Evolutionary conservation across 1,140 invertebrate species (phyloP).

Genomic region (Aphaenogaster ashmeadi): DNA sequence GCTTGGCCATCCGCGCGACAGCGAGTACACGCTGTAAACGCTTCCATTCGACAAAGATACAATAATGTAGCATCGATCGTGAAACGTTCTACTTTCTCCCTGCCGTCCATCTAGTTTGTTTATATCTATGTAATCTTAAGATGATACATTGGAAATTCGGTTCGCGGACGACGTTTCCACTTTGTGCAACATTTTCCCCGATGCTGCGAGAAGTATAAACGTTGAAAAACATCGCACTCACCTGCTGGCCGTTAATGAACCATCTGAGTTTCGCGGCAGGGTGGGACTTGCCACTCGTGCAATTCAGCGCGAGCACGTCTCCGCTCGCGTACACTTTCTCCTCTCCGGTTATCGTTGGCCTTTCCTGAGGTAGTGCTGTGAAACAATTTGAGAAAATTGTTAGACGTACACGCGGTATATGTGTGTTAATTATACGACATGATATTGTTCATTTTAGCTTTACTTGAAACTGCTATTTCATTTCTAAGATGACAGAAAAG

Average conservation of each 20-base stretch:
- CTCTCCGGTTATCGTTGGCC: slow-evolving; percentile 93
- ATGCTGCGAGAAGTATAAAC: slow-evolving; percentile 41
- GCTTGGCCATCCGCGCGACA: background rate
- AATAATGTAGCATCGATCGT: slow-evolving; percentile 30
- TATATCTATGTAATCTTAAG: background rate
- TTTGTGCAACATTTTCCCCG: slow-evolving; percentile 18
- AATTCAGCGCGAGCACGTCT: slow-evolving; percentile 93
- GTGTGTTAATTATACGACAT: slow-evolving; percentile 24
- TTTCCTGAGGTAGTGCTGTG: slow-evolving; percentile 92
- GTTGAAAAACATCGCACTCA: slow-evolving; percentile 83
- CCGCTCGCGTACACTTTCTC: slow-evolving; percentile 93
- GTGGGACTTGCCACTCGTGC: slow-evolving; percentile 93
- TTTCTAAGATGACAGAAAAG: background rate
- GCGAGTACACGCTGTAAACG: background rate
- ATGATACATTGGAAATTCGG: background rate
- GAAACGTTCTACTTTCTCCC: slow-evolving; percentile 8
- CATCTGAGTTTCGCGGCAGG: slow-evolving; percentile 92
- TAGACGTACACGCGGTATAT: background rate
- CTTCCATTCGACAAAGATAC: background rate
- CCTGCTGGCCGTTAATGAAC: slow-evolving; percentile 94
- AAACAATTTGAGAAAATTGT: slow-evolving; percentile 75
- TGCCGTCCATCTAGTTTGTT: background rate
- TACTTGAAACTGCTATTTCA: background rate
- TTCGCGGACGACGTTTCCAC: background rate
- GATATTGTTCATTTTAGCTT: slow-evolving; percentile 7